These are phyloP conservation scores for Gibbula magus DNA, from an alignment of 2,888 invertebrate species.

Conservation along the genomic window DNA sequence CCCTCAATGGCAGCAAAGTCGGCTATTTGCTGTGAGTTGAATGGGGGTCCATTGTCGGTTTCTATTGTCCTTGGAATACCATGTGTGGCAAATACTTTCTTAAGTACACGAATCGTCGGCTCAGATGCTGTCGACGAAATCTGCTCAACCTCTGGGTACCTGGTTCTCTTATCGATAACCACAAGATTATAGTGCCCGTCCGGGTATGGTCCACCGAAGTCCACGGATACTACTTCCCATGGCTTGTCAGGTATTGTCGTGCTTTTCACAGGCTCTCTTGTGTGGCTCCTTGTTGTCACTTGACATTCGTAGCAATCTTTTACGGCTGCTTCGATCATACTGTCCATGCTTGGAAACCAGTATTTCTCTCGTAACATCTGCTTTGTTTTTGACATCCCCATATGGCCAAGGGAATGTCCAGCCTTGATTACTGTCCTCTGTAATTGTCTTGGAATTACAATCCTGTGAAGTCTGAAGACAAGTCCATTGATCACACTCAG, in stretches of 20 bases:
- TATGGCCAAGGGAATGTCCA: no score
- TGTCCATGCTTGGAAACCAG: neutral
- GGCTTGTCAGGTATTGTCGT: neutral
- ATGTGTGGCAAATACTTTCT: constrained; percentile 33
- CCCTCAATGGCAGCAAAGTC: no score
- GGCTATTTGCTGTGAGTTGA: constrained; percentile 34
- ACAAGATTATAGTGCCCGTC: no score
- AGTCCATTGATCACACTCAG: no score
- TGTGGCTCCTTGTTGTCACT: neutral
- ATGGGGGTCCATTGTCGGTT: constrained; percentile 40
- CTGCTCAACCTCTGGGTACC: neutral
- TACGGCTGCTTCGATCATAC: neutral
- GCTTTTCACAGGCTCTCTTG: no score
- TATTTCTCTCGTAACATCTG: neutral
- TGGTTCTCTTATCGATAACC: neutral
- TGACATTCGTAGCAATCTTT: neutral
- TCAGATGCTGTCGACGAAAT: neutral
- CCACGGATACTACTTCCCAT: neutral
- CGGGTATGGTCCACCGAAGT: no score
- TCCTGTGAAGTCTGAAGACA: no score
- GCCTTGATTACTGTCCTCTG: no score
- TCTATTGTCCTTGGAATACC: no score
- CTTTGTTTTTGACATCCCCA: no score
- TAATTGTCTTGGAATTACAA: no score
- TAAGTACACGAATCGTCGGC: neutral